These are phyloP conservation scores for Aculops lycopersici DNA, from an alignment of 1,140 invertebrate species.

Conservation along the genomic window DNA sequence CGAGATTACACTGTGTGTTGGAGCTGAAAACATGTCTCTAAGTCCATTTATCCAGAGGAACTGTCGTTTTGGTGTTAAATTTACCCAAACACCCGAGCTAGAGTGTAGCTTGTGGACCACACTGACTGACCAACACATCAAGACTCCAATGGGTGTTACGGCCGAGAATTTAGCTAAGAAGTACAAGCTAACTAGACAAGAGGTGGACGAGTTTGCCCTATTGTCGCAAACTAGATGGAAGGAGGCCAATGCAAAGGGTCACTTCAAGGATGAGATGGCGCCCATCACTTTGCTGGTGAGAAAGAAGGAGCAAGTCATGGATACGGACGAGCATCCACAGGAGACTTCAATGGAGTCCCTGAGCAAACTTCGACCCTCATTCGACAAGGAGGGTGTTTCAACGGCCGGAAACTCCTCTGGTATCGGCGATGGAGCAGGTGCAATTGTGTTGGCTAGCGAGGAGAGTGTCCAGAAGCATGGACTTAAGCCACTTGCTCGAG, in stretches of 20 bases:
- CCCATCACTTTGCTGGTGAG: slow-evolving; percentile 42
- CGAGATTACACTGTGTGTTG: slow-evolving; percentile 57
- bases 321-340: slow-evolving; percentile 72
- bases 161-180: slow-evolving; percentile 84
- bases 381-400: slow-evolving; percentile 80
- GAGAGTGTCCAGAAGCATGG: slow-evolving; percentile 44
- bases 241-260: slow-evolving; percentile 44
- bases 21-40: slow-evolving; percentile 80
- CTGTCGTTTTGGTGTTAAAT: slow-evolving; percentile 54
- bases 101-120: slow-evolving; percentile 59
- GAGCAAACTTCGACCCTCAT: slow-evolving; percentile 44
- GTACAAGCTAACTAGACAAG: slow-evolving; percentile 47
- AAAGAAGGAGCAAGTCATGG: slow-evolving; percentile 41
- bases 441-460: slow-evolving; percentile 43
- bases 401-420: slow-evolving; percentile 85
- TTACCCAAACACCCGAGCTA: slow-evolving; percentile 34
- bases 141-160: slow-evolving; percentile 77
- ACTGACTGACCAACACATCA: slow-evolving; percentile 54
- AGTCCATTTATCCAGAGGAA: slow-evolving; percentile 46
- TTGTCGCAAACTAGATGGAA: slow-evolving; percentile 33
- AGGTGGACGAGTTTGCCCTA: slow-evolving; percentile 59
- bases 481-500: slow-evolving; percentile 26
- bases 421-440: slow-evolving; percentile 74
- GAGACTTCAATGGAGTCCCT: slow-evolving; percentile 51
- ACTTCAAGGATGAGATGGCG: slow-evolving; percentile 61